Base-by-base conservation (phyloP, 2,888 invertebrate genomes). In the Vandiemenella viatica region DNA sequence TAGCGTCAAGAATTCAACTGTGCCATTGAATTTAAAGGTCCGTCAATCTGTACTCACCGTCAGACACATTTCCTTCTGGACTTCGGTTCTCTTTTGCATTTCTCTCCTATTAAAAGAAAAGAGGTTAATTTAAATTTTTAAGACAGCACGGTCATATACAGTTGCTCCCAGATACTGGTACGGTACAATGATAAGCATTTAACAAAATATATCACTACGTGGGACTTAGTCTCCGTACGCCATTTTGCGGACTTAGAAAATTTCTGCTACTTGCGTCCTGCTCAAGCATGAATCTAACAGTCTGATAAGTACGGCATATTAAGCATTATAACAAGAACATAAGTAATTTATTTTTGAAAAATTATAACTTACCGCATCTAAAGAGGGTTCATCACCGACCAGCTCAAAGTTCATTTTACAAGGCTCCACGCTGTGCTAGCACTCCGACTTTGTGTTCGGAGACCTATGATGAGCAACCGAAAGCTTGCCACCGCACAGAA, bases 211-310 rank as follows among this genome's bases (percentile, higher is more conserved):
- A 26, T 46, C 37, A 44, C 48, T 48, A 51, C 51, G 51, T 68
- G 74, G 77, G 75, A 78, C 77, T 79, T 76, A 74, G 73, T 73
- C 74, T 74, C 75, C 45, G 77, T 83, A 79, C 84, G 84, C 84
- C 84, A 84, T 85, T 80, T 83, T 83, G 80, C 42, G 81, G 82
- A 83, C 83, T 83, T 83, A 75, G 75, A 76, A 75, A 75, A 75
- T 67, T 76, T 75, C 72, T 66, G 51, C 49, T 48, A 4, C 32
- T n/a, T n/a, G n/a, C n/a, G n/a, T n/a, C n/a, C n/a, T 32, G 3
- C 32, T 32, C 4, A 3, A 10, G 32, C 32, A 32, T n/a, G 10
- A 32, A n/a, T 32, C 13, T n/a, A 32, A n/a, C 32, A 43, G 8
- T 43, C 22, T 43, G 8, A 18, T 43, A 17, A 43, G 15, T 32